Evolutionary conservation across 2,113 vertebrate species (phyloP).

Genomic region (Phainopepla nitens): DNA sequence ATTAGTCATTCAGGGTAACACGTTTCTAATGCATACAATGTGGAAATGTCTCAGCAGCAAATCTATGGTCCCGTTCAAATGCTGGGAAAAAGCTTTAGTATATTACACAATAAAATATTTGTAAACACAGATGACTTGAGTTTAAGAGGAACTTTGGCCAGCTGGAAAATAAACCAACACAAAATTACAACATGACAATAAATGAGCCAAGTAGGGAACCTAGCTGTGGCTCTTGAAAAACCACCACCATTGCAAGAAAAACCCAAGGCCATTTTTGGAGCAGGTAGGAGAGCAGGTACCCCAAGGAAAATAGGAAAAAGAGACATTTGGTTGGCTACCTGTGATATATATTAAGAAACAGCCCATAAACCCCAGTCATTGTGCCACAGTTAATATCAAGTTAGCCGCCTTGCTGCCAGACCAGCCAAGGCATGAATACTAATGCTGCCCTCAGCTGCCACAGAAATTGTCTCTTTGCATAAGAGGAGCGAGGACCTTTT

Average conservation of each 20-base stretch:
- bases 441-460: slow-evolving; percentile 36
- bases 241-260: not conserved
- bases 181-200: not conserved
- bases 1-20: not conserved
- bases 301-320: not conserved
- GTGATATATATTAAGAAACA: not conserved
- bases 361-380: not conserved
- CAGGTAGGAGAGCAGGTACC: not conserved
- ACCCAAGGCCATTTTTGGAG: accelerated
- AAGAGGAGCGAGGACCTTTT: not conserved
- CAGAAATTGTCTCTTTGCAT: slow-evolving; percentile 25
- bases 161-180: not conserved
- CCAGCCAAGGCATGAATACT: slow-evolving; percentile 27
- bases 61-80: not conserved
- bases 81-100: not conserved
- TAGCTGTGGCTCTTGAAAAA: not conserved
- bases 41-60: not conserved
- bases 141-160: slow-evolving; percentile 4
- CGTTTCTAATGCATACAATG: not conserved
- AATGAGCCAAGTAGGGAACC: not conserved
- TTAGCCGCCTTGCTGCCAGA: not conserved
- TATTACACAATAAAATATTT: slow-evolving; percentile 17
- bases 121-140: slow-evolving; percentile 14
- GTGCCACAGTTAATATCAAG: not conserved
- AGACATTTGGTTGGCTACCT: not conserved